A percentile compares a stretch with the other conserved stretches of the same genome.
Conservation (phyloP, 2,797 vertebrate species). For the Eospalax fontanierii region DNA sequence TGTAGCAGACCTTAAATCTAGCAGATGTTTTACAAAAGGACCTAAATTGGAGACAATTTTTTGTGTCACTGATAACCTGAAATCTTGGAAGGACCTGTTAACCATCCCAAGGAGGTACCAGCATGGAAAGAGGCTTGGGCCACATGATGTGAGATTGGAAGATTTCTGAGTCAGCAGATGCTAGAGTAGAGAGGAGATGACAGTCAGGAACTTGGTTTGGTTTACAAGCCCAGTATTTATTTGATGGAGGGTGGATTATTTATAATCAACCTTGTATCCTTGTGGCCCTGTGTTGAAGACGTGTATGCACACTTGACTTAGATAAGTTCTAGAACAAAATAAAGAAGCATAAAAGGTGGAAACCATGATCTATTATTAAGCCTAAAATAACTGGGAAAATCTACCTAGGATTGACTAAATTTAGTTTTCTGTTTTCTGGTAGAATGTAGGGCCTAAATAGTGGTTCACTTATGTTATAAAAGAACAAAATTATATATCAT, state of each 20-base stretch:
- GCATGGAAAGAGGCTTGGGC: conserved; percentile 27
- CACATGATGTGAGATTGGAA: background rate
- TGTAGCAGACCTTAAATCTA: background rate
- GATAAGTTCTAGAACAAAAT: conserved; percentile 6
- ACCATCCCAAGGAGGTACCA: background rate
- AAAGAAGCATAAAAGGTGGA: background rate
- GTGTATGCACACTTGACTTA: background rate
- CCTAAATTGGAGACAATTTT: conserved; percentile 19
- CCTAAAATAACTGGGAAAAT: conserved; percentile 48
- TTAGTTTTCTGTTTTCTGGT: conserved; percentile 37
- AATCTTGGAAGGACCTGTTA: background rate
- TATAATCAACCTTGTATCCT: background rate
- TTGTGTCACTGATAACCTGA: background rate
- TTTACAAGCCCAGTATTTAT: background rate
- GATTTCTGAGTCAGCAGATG: conserved; percentile 24
- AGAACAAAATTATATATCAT: conserved; percentile 50
- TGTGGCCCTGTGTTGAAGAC: background rate
- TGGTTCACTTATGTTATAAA: conserved; percentile 19
- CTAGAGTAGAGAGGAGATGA: background rate
- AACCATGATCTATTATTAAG: conserved; percentile 22
- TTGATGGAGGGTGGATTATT: background rate
- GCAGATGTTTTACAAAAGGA: conserved; percentile 22
- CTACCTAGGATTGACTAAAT: conserved; percentile 19
- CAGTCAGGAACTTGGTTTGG: background rate
- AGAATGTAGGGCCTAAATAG: conserved; percentile 9